phyloP scores from a whole-genome alignment of 2,113 vertebrate genomes.

The Ornithorhynchus anatinus region DNA sequence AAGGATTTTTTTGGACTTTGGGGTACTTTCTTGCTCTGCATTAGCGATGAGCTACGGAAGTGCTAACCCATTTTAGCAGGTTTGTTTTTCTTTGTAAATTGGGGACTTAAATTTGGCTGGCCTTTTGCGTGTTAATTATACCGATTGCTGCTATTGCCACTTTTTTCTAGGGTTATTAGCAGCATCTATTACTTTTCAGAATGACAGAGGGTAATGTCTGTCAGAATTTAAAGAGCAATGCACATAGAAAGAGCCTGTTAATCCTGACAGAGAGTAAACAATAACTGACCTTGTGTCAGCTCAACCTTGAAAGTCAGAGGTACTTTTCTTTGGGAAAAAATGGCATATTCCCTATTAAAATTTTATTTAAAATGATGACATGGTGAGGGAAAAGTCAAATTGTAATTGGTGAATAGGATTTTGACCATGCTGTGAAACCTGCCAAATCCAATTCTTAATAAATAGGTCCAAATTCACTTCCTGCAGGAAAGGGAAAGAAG shows the following conservation, averaged over 20 bases:
- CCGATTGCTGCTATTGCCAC: conserved; percentile 55
- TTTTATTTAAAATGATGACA: conserved; percentile 11
- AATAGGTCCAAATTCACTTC: too few species aligned
- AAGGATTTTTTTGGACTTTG: not conserved
- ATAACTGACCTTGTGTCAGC: conserved; percentile 47
- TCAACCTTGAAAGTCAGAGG: conserved; percentile 47
- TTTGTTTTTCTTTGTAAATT: conserved; percentile 57
- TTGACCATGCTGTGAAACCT: not conserved
- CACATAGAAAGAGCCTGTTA: conserved; percentile 17
- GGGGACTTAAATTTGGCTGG: conserved; percentile 21
- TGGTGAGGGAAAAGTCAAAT: not conserved
- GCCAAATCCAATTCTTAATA: too few species aligned
- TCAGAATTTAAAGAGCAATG: conserved; percentile 24
- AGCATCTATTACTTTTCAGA: conserved; percentile 35
- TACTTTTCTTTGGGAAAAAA: conserved; percentile 27
- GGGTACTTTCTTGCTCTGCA: conserved; percentile 28
- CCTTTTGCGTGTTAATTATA: conserved; percentile 49
- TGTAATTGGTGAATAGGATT: not conserved
- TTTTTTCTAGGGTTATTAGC: conserved; percentile 50
- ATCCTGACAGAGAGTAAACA: conserved; percentile 61
- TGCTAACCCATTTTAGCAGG: conserved; percentile 35
- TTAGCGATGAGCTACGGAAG: conserved; percentile 39
- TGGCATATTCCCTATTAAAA: conserved; percentile 20
- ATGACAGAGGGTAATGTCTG: conserved; percentile 19
- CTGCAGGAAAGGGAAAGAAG: too few species aligned